Evolutionary conservation across 2,113 vertebrate species (phyloP).

Genomic region (Eulemur macaco): DNA sequence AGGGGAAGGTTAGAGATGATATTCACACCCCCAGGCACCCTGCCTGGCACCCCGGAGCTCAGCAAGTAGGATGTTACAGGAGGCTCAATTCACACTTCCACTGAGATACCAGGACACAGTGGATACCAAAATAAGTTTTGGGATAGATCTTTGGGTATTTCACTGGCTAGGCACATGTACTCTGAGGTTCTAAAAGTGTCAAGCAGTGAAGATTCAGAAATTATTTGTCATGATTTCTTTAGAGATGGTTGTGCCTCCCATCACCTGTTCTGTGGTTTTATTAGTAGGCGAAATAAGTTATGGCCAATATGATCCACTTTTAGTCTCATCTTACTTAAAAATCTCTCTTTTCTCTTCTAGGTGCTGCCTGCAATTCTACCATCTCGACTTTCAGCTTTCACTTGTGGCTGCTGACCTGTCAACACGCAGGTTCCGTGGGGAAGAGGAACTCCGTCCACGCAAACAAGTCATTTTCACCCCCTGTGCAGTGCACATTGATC

Average conservation of each 20-base stretch:
- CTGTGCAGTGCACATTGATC: not conserved
- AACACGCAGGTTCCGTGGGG: not conserved
- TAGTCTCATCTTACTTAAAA: not conserved
- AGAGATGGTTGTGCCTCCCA: not conserved
- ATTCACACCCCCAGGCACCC: not conserved
- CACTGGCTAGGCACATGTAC: not conserved
- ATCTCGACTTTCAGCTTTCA: not conserved
- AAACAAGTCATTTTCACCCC: not conserved
- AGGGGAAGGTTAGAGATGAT: not conserved
- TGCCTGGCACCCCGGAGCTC: not conserved
- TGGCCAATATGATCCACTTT: not conserved
- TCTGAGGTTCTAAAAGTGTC: not conserved
- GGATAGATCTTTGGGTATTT: not conserved
- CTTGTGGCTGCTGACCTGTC: too few species aligned
- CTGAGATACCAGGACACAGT: not conserved
- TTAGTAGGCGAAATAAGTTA: not conserved
- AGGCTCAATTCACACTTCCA: not conserved
- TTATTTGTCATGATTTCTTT: not conserved
- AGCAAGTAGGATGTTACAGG: not conserved
- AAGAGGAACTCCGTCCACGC: not conserved
- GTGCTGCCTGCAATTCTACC: not conserved
- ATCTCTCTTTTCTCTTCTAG: not conserved
- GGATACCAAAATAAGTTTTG: not conserved
- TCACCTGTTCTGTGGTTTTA: not conserved
- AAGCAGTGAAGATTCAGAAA: not conserved